A percentile compares a stretch with the other conserved stretches of the same genome.
These are phyloP conservation scores for Falco peregrinus DNA, from an alignment of 2,797 vertebrate genomes.

Conservation along the genomic window DNA sequence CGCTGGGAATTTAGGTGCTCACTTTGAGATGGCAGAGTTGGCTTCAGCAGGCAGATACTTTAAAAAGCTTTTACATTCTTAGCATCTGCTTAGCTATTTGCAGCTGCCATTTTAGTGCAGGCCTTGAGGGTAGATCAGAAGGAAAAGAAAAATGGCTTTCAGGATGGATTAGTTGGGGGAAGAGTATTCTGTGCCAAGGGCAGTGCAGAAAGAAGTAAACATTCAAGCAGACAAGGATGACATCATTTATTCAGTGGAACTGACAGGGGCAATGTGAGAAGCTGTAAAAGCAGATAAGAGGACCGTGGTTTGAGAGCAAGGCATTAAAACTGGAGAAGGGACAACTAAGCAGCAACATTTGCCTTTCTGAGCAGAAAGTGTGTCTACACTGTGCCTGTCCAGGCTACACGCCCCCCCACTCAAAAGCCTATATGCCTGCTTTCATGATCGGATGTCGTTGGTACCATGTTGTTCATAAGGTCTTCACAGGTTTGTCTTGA, in stretches of 20 bases:
- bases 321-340: slow-evolving; percentile 8
- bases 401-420: neutral
- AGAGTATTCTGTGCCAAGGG: slow-evolving; percentile 41
- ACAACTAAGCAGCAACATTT: neutral
- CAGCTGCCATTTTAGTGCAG: neutral
- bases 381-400: neutral
- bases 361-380: neutral
- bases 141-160: slow-evolving; percentile 54
- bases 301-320: slow-evolving; percentile 33
- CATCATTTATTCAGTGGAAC: slow-evolving; percentile 62
- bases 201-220: slow-evolving; percentile 50
- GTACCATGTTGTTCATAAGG: neutral
- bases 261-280: slow-evolving; percentile 58
- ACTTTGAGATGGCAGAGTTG: neutral
- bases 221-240: slow-evolving; percentile 48
- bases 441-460: neutral
- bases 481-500: neutral
- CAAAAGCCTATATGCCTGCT: neutral
- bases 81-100: slow-evolving; percentile 45
- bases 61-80: neutral
- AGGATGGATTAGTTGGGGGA: slow-evolving; percentile 61
- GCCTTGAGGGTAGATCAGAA: neutral
- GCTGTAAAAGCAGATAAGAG: slow-evolving; percentile 61
- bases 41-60: neutral
- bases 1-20: neutral